Conservation (phyloP, 2,113 vertebrate genomes). For the Naja naja region DNA sequence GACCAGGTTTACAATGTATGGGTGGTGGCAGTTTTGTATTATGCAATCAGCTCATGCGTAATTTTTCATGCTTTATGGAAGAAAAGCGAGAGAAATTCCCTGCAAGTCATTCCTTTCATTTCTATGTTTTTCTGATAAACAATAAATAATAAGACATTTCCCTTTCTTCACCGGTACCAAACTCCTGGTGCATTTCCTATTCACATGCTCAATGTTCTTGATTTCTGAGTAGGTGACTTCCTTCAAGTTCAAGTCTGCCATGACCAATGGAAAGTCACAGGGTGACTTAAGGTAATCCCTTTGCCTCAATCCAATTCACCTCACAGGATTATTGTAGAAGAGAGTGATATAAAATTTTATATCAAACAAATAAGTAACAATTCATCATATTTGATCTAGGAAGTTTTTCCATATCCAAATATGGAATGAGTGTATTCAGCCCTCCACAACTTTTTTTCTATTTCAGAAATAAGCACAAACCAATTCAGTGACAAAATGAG, state of each 20-base stretch:
- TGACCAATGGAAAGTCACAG: background rate
- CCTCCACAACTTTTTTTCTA: background rate
- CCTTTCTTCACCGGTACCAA: background rate
- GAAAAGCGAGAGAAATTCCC: background rate
- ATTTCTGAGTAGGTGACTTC: background rate
- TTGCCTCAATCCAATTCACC: background rate
- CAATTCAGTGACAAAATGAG: slow-evolving; percentile 4
- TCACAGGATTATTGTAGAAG: background rate
- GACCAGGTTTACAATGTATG: background rate
- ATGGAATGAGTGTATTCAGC: background rate
- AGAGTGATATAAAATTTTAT: background rate
- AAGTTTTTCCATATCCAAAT: background rate
- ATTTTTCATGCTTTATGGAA: background rate
- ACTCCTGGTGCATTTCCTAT: background rate
- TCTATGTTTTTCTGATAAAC: background rate
- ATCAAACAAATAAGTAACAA: background rate
- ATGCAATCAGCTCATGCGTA: background rate
- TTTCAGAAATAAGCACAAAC: background rate
- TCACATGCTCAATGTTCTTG: background rate
- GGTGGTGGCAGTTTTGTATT: background rate
- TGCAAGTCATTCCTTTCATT: background rate
- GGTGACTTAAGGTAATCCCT: background rate
- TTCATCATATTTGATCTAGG: background rate
- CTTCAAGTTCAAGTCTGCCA: background rate
- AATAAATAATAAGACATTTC: background rate